These are phyloP conservation scores for Merodon equestris DNA, from an alignment of 2,888 invertebrate genomes.

Conservation along the genomic window DNA sequence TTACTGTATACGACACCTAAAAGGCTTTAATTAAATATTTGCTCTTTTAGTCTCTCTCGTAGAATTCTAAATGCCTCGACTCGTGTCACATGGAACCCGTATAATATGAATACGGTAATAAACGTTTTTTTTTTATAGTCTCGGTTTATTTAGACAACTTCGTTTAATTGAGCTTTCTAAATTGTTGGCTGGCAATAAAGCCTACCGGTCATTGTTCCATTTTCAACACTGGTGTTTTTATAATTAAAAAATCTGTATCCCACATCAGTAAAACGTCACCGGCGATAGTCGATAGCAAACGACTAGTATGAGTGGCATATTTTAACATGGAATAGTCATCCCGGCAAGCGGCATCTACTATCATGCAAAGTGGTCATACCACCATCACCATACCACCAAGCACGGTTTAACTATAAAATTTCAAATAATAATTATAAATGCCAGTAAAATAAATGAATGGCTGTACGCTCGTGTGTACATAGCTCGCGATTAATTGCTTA, in stretches of 20 bases:
- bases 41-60: not conserved
- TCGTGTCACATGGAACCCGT: slow-evolving; percentile 4
- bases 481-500: slow-evolving; percentile 33
- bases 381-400: not conserved
- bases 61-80: not conserved
- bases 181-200: no score
- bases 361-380: slow-evolving; percentile 13
- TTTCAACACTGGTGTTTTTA: no score
- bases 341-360: not conserved
- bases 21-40: slow-evolving; percentile 33
- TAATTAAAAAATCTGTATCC: no score
- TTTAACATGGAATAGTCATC: not conserved
- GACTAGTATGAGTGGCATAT: no score
- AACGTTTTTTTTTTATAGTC: no score
- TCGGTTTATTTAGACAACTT: no score
- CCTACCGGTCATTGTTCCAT: no score
- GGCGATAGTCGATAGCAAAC: no score
- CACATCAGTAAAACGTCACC: no score
- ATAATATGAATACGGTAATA: no score
- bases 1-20: slow-evolving; percentile 41
- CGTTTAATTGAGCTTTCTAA: no score
- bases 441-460: slow-evolving; percentile 18
- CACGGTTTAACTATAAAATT: slow-evolving; percentile 30
- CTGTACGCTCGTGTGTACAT: slow-evolving; percentile 1
- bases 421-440: slow-evolving; percentile 42